A percentile compares a stretch with the other conserved stretches of the same genome.
These are phyloP conservation scores for Spinus olivaceus DNA, from an alignment of 2,797 vertebrate species.

Conservation along the genomic window DNA sequence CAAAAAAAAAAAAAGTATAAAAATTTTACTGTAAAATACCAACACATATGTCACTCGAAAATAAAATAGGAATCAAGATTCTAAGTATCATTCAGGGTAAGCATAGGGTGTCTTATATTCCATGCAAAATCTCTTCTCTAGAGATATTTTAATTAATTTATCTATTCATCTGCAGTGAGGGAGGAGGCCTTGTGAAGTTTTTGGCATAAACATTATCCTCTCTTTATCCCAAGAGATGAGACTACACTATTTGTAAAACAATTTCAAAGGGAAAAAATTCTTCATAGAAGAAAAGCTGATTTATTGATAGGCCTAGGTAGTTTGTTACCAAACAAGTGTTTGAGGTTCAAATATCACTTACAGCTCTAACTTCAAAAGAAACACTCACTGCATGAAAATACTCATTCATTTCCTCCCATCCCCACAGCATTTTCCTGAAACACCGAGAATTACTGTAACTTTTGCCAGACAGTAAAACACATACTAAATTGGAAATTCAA, in stretches of 20 bases:
- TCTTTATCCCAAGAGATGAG: background rate
- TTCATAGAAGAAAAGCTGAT: background rate
- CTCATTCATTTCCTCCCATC: background rate
- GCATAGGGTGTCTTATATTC: background rate
- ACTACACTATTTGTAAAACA: background rate
- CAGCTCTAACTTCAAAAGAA: slow-evolving; percentile 4
- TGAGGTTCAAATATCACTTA: background rate
- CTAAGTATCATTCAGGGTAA: background rate
- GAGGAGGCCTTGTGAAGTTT: background rate
- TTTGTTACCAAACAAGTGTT: background rate
- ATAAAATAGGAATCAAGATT: background rate
- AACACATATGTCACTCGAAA: background rate
- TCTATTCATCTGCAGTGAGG: background rate
- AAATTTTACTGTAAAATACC: background rate
- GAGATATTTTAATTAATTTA: background rate
- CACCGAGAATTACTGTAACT: background rate
- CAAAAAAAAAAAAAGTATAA: background rate
- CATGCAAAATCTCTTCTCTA: background rate
- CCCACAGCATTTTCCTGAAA: background rate
- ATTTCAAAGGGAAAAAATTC: background rate
- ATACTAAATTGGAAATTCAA: background rate
- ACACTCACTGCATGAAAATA: background rate
- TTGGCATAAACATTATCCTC: background rate
- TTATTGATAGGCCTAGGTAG: background rate
- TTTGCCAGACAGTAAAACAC: background rate